Conservation (phyloP, 1,140 invertebrate genomes). For the Drosophila teissieri region DNA sequence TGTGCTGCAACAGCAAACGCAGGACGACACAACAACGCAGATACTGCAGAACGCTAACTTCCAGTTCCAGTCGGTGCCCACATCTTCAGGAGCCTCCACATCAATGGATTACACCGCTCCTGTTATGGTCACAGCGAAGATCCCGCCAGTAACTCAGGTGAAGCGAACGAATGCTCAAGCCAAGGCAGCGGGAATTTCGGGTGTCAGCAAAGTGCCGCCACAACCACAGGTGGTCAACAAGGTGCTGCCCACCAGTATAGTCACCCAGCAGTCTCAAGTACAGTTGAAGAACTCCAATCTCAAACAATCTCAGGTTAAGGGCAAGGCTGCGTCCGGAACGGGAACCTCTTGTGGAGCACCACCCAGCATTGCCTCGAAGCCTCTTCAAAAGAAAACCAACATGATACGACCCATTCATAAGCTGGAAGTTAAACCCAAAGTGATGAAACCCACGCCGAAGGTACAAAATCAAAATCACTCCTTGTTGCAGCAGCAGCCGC, state of each 20-base stretch:
- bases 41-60: slow-evolving; percentile 65
- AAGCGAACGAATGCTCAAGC: slow-evolving; percentile 43
- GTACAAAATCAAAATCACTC: slow-evolving; percentile 29
- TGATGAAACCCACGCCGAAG: slow-evolving; percentile 67
- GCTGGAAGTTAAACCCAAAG: slow-evolving; percentile 78
- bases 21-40: slow-evolving; percentile 58
- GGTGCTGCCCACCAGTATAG: slow-evolving; percentile 68
- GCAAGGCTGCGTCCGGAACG: slow-evolving; percentile 39
- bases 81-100: slow-evolving; percentile 17
- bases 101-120: slow-evolving; percentile 55
- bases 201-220: slow-evolving; percentile 66
- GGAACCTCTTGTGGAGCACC: slow-evolving; percentile 64
- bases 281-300: slow-evolving; percentile 28
- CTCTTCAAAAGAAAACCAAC: slow-evolving; percentile 72
- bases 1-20: slow-evolving; percentile 64
- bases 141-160: slow-evolving; percentile 68
- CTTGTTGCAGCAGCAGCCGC: slow-evolving; percentile 34
- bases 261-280: slow-evolving; percentile 52
- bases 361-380: slow-evolving; percentile 72
- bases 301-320: slow-evolving; percentile 31
- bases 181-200: slow-evolving; percentile 42
- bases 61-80: slow-evolving; percentile 60
- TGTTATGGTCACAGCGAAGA: slow-evolving; percentile 65
- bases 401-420: slow-evolving; percentile 77
- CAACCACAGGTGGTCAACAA: slow-evolving; percentile 78